These are phyloP conservation scores for Cheilosia vernalis DNA, from an alignment of 2,888 invertebrate genomes.

Conservation along the genomic window DNA sequence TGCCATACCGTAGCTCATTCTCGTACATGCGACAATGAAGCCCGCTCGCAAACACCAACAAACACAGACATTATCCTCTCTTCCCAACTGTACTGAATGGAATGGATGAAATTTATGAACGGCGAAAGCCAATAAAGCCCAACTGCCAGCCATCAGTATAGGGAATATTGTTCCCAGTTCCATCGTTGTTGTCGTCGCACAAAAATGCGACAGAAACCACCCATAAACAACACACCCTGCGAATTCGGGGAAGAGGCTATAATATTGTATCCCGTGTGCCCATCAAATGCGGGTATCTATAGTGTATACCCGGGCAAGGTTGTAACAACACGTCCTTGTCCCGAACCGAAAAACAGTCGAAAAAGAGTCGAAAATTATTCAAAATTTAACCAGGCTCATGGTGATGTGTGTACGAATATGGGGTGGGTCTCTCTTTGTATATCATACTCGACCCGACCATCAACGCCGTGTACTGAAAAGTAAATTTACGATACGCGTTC, in stretches of 20 bases:
- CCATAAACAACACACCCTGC: constrained; percentile 62
- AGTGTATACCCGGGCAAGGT: constrained; percentile 36
- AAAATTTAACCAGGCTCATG: constrained; percentile 54
- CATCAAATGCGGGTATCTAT: constrained; percentile 6
- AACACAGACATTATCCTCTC: constrained; percentile 52
- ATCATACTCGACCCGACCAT: not conserved
- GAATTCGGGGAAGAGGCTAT: constrained; percentile 37
- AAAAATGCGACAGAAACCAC: constrained; percentile 50
- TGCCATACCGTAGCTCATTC: constrained; percentile 32
- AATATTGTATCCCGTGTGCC: not conserved
- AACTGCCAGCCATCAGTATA: constrained; percentile 59
- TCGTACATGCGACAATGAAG: constrained; percentile 43
- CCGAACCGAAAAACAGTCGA: too few species aligned
- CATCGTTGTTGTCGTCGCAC: not conserved
- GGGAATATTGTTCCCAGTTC: constrained; percentile 16
- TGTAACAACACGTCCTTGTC: constrained; percentile 62
- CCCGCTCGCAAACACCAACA: constrained; percentile 3
- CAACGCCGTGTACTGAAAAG: constrained; percentile 26
- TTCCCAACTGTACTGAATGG: constrained; percentile 24
- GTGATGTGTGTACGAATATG: constrained; percentile 21
- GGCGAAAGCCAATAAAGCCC: constrained; percentile 69
- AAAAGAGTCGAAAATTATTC: constrained; percentile 68
- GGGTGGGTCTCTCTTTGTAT: not conserved
- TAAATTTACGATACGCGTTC: constrained; percentile 67
- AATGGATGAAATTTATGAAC: constrained; percentile 67